Evolutionary conservation across 2,888 invertebrate genomes (phyloP), one percentile per base, ranked within the genome.

Genomic region (Lycophotia porphyrea): DNA sequence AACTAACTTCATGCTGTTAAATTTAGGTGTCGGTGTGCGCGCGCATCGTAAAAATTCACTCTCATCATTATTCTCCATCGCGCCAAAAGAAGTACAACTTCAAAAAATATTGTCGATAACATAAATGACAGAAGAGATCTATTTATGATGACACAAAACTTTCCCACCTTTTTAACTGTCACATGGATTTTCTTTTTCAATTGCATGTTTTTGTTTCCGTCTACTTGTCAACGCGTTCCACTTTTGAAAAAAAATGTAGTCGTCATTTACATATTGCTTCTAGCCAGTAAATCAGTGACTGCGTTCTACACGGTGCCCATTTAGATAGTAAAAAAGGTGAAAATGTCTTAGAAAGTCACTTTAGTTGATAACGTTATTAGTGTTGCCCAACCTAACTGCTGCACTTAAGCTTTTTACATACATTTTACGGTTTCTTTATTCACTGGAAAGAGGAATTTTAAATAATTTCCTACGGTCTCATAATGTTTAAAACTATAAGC

Each of bases 321-420:
- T 93, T 91, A 93, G 93, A 93, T 93, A 93, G 87, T 89, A 88
- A 89, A 90, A 67, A 78, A 77, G 78, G 91, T 89, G 89, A 91
- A 90, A 91, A 92, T 92, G 88, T 89, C 90, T 91, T 92, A 91
- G 92, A 93, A 93, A 93, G 92, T 91, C 87, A 90, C 89, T 90
- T 88, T 90, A 87, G 88, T 81, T 88, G 86, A 89, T 91, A 91
- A 87, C 85, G 88, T 86, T 87, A 88, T 90, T 90, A 88, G 87
- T 78, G 81, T 93, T 92, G 88, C 92, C 81, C 88, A 93, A 93
- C 88, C 71, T 87, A 85, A 90, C 87, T 75, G 82, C 81, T 79
- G 81, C 88, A 89, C 87, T 89, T 89, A 90, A 90, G 87, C 82
- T 87, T 84, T 88, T 89, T 89, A 87, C 87, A 87, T 84, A 82